phyloP scores from a whole-genome alignment of 2,797 vertebrate species.

The Cirrhinus mrigala region DNA sequence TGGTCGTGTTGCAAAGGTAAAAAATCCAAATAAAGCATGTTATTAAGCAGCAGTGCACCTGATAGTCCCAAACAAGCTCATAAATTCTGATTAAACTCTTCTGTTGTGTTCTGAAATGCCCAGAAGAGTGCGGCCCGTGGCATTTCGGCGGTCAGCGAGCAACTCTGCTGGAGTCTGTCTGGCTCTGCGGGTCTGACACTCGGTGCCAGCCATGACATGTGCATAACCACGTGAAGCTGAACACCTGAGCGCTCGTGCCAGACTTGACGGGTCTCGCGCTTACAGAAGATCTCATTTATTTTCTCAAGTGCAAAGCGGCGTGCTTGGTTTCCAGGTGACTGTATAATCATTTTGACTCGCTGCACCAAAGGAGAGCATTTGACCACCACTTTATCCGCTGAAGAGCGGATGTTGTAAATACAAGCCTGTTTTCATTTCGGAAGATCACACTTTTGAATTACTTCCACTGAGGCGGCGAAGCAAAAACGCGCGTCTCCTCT shows the following conservation, averaged over 20 bases:
- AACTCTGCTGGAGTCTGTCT: constrained; percentile 35
- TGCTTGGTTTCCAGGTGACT: not conserved
- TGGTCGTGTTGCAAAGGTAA: constrained; percentile 2
- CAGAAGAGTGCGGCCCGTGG: not conserved
- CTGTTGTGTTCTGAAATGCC: not conserved
- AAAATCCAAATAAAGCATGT: not conserved
- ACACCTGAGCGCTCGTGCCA: constrained; percentile 38
- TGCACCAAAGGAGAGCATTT: not conserved
- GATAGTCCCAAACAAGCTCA: constrained; percentile 12
- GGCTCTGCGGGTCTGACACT: not conserved
- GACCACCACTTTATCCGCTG: not conserved
- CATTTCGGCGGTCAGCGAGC: not conserved
- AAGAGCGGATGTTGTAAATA: not conserved
- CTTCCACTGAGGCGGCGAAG: not conserved
- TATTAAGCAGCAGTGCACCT: constrained; percentile 3
- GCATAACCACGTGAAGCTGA: constrained; percentile 37
- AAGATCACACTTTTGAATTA: constrained; percentile 18
- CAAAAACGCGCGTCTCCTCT: not conserved
- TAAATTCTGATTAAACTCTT: constrained; percentile 21
- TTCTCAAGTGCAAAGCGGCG: not conserved
- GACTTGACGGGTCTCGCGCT: not conserved
- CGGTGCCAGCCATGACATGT: constrained; percentile 27
- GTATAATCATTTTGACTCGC: not conserved
- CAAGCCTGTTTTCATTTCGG: not conserved
- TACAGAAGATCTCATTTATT: not conserved